These are phyloP conservation scores for Gyrodactylus bullatarudis DNA, from an alignment of 1,140 invertebrate genomes.

Conservation along the genomic window DNA sequence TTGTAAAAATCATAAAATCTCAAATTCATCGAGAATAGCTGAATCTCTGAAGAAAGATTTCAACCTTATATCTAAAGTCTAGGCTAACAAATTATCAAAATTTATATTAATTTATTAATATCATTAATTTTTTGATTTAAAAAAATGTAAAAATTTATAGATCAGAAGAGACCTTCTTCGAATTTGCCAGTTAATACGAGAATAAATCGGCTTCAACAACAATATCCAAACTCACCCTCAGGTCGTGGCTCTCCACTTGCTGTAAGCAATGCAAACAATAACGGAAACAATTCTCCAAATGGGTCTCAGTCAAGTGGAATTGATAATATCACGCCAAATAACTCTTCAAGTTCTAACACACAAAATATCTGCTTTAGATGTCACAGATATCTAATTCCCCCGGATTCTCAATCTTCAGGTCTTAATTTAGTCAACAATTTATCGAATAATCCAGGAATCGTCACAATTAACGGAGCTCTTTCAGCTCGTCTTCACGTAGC, in stretches of 20 bases:
- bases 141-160: too few relatives aligned
- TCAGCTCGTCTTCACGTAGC: constrained; percentile 67
- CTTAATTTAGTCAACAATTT: not conserved
- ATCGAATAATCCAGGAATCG: not conserved
- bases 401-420: not conserved
- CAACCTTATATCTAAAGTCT: too few relatives aligned
- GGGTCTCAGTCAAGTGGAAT: not conserved
- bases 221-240: not conserved
- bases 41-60: too few relatives aligned
- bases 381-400: not conserved
- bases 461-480: constrained; percentile 33
- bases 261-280: not conserved
- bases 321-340: not conserved
- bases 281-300: not conserved
- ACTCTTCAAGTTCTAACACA: not conserved
- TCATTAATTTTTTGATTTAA: too few relatives aligned
- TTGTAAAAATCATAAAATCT: too few relatives aligned
- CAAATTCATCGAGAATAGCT: too few relatives aligned
- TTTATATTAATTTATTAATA: too few relatives aligned
- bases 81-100: too few relatives aligned
- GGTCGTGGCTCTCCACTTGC: not conserved
- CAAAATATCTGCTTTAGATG: not conserved
- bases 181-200: not conserved
- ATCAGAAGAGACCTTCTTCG: not conserved
- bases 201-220: not conserved